Conservation (phyloP, 1,140 invertebrate species). For the Orchestia grillus region DNA sequence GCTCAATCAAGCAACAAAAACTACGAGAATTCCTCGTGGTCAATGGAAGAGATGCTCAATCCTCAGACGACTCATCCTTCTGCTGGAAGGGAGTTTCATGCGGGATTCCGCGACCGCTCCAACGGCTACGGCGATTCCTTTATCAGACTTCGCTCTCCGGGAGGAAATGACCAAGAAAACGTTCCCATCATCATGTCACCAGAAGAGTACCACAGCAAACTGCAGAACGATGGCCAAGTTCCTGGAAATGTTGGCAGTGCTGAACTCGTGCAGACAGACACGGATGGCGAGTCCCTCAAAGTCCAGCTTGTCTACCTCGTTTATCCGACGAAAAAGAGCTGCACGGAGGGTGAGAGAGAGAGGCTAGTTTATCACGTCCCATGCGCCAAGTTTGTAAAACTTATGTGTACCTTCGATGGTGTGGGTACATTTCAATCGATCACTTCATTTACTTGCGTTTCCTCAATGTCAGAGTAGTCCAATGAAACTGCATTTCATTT, state of each 20-base stretch:
- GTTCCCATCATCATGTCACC: conserved; percentile 33
- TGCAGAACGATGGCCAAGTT: conserved; percentile 10
- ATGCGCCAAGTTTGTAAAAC: background rate
- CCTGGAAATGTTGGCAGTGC: conserved; percentile 7
- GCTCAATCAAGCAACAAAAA: background rate
- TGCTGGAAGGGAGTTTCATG: background rate
- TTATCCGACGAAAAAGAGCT: background rate
- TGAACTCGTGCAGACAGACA: conserved; percentile 35
- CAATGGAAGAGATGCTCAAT: conserved; percentile 4
- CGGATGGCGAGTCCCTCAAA: conserved; percentile 57
- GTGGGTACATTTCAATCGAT: background rate
- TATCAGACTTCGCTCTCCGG: no score
- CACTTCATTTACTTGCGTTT: background rate
- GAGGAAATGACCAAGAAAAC: background rate
- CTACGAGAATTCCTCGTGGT: background rate
- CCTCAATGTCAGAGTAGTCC: no score
- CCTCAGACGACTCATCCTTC: background rate
- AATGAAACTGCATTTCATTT: no score
- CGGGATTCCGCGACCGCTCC: background rate
- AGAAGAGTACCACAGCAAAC: conserved; percentile 25
- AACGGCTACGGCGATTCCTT: background rate
- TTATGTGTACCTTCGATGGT: background rate
- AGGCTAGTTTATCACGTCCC: background rate
- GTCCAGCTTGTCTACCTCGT: conserved; percentile 59
- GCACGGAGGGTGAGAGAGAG: background rate